phyloP scores from a whole-genome alignment of 2,888 invertebrate species.

The Eupeodes latifasciatus region DNA sequence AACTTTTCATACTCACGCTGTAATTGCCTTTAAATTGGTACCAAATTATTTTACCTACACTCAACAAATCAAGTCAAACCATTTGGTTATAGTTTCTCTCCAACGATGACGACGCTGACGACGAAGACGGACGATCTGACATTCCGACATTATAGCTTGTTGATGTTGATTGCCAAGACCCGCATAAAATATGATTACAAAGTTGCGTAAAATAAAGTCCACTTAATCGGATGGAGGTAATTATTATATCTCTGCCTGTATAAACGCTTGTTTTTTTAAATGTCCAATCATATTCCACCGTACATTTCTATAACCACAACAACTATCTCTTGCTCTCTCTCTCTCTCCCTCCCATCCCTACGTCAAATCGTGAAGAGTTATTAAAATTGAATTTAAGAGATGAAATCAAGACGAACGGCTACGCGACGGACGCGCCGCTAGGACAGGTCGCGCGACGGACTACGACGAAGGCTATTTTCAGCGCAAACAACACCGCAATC shows the following conservation, averaged over 20 bases:
- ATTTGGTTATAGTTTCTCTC: conserved; percentile 49
- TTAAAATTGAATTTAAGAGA: conserved; percentile 73
- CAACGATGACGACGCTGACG: background rate
- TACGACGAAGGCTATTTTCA: conserved; percentile 31
- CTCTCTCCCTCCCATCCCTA: background rate
- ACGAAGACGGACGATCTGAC: background rate
- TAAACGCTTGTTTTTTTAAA: conserved; percentile 13
- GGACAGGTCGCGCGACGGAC: background rate
- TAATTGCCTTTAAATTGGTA: conserved; percentile 72
- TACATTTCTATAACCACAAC: conserved; percentile 4
- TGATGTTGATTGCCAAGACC: conserved; percentile 41
- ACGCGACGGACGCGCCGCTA: background rate
- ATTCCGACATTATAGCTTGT: conserved; percentile 47
- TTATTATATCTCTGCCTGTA: conserved; percentile 43
- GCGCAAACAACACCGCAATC: conserved; percentile 44
- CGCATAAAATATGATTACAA: conserved; percentile 54
- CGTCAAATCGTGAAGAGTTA: conserved; percentile 40
- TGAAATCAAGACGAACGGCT: conserved; percentile 47
- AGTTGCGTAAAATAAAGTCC: conserved; percentile 73
- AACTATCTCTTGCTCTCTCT: background rate
- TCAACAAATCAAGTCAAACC: conserved; percentile 10
- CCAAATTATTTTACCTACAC: background rate
- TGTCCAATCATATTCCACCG: conserved; percentile 34
- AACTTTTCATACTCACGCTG: conserved; percentile 24
- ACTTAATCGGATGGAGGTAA: conserved; percentile 56